Base-by-base conservation (phyloP, 35 echinoderm and acorn worm genomes). In the Lytechinus variegatus region DNA sequence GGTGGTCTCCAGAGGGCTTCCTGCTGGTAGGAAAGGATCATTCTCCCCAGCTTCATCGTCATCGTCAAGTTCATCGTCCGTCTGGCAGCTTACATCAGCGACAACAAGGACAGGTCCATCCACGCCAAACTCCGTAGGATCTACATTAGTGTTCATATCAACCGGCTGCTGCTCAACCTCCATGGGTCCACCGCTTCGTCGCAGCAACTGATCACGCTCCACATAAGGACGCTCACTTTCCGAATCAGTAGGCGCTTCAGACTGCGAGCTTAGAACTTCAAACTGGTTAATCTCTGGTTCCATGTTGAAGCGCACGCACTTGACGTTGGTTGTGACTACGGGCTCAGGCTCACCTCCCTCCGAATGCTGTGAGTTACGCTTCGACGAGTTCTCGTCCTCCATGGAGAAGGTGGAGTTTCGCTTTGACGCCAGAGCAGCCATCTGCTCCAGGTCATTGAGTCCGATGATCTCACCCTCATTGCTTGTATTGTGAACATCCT, bases 291-390 rank as follows among this genome's bases (percentile, higher is more conserved):
- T 96, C 57, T 99, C 97, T 0, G 98, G 98, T 60, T 97, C 91
- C 97, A 98, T 98, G 87, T 99, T 99, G 89, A 99, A 99, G 13
- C 98, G 95, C 24, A 99, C 98, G 79, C 96, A 96, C 94, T 99
- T 99, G 11, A 96, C 94, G 60, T 57, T 96, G 56, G 79, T 53
- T 28, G 94, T 87, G 19, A 89, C 86, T 21, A 91, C 94, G 53
- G 94, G 91, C 53, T 94, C 29, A 1, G 95, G 89, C 54, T 97
- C 96, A 51, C 95, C 95, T 54, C 86, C 96, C 16, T 27, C 94
- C 28, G 94, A 61, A 52, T 96, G 54, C 94, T 95, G 54, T 12
- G 92, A 93, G 54, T 93, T 93, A 93, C 92, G 92, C n/a, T 93
- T 93, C 7, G 92, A 93, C 53, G 92, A 93, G 57, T 54, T 53